Evolutionary conservation across 2,113 vertebrate genomes (phyloP), one percentile per base, ranked within the genome.

Genomic region (Oryzias melastigma): DNA sequence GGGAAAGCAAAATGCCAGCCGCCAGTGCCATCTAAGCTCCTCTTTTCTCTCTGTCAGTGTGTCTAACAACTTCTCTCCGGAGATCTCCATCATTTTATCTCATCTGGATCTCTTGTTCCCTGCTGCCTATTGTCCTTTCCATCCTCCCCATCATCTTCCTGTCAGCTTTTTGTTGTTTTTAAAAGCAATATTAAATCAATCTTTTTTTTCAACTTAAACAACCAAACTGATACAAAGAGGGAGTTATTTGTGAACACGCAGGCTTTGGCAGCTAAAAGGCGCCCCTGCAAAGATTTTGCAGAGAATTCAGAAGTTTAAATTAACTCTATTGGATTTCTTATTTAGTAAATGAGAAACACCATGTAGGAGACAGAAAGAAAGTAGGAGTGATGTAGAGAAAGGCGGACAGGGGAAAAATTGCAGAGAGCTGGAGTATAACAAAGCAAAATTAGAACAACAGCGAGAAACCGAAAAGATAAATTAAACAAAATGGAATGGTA

Each of bases 281-380:
- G 66, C 47, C 65, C 48, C 62, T 58, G 65, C 62, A 67, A 80
- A 56, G 58, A 72, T 29, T 71, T 44, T 19, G 62, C 59, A 77
- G 75, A 66, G 44, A 70, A 63, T 67, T 64, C 66, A 62, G 64
- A 84, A 60, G 73, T 85, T 84, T 73, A 81, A 84, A 85, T 75
- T 64, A 73, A 81, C 78, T 73, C 71, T 59, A 80, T 69, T 81
- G 75, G 77, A 81, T 81, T 76, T 65, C 68, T 84, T 68, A 67
- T 88, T 88, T 69, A 66, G 73, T 35, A 77, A 81, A 84, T 71
- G 73, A 88, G 69, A 80, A 72, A 65, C 81, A 61, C 56, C 62
- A 54, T 69, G 81, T 72, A 77, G 69, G 55, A 55, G 62, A 70
- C 25, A 57, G 46, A 71, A 7, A 22, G 43, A 75, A 58, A 61